These are phyloP conservation scores for Lycia hirtaria DNA, from an alignment of 2,888 invertebrate species.

Conservation along the genomic window DNA sequence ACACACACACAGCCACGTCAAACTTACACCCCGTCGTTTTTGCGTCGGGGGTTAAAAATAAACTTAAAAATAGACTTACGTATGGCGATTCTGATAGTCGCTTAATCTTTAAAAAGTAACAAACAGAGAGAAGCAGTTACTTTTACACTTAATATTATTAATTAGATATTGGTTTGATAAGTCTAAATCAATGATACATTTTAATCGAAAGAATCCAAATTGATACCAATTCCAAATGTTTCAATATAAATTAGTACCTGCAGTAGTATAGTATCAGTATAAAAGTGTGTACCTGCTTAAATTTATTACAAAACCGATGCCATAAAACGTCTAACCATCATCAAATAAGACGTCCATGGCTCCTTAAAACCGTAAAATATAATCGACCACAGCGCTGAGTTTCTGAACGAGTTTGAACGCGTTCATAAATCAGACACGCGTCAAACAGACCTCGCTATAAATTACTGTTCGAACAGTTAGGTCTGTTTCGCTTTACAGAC, in stretches of 20 bases:
- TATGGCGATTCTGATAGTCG: no score
- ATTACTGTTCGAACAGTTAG: conserved; percentile 59
- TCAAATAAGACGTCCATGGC: conserved; percentile 28
- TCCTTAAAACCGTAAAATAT: conserved; percentile 25
- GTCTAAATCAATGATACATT: no score
- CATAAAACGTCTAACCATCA: conserved; percentile 17
- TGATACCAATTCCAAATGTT: neutral
- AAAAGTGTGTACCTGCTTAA: neutral
- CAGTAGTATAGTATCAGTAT: neutral
- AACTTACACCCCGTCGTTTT: no score
- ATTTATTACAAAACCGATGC: conserved; percentile 22
- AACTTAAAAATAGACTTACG: no score
- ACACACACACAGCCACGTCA: no score
- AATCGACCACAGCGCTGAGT: conserved; percentile 27
- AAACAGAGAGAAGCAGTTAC: no score
- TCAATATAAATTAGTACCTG: no score
- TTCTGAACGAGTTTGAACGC: conserved; percentile 40
- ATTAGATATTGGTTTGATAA: no score
- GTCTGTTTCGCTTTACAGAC: conserved; percentile 49
- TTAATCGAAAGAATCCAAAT: neutral
- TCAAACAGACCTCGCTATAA: conserved; percentile 71
- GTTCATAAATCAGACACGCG: conserved; percentile 70
- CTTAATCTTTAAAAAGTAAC: no score
- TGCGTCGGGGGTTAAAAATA: no score
- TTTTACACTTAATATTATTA: no score